A percentile compares a stretch with the other conserved stretches of the same genome.
phyloP scores from a whole-genome alignment of 2,113 vertebrate species.

The Oplegnathus fasciatus region DNA sequence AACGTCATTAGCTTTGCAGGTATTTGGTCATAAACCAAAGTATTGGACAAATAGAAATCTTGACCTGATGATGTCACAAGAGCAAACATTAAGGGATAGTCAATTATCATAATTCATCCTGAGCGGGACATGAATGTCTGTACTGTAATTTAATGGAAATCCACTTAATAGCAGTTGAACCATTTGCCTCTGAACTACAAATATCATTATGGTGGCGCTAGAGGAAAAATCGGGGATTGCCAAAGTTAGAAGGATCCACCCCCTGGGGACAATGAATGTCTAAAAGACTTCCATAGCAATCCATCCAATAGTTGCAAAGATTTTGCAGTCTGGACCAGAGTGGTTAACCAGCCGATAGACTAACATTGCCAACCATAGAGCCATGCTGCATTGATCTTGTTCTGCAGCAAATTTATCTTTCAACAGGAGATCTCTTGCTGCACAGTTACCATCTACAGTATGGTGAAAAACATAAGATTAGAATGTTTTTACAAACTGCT shows the following conservation, averaged over 20 bases:
- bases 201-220: neutral
- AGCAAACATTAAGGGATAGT: too few relatives aligned
- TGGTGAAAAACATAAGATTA: conserved; percentile 42
- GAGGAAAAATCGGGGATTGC: neutral
- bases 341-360: neutral
- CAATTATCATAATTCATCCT: neutral
- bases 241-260: neutral
- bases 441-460: conserved; percentile 2
- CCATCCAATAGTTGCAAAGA: neutral
- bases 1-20: neutral
- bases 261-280: neutral
- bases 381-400: neutral
- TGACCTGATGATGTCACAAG: too few relatives aligned
- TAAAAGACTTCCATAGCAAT: neutral
- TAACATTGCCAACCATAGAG: neutral
- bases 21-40: neutral
- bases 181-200: neutral
- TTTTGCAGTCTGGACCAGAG: neutral
- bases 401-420: neutral
- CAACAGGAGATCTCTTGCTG: neutral
- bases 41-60: neutral
- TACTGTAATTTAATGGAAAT: too few relatives aligned
- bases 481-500: conserved; percentile 36
- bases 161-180: neutral
- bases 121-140: neutral